Conservation (phyloP, 2,113 vertebrate species). For the Chaenogobius annularis region DNA sequence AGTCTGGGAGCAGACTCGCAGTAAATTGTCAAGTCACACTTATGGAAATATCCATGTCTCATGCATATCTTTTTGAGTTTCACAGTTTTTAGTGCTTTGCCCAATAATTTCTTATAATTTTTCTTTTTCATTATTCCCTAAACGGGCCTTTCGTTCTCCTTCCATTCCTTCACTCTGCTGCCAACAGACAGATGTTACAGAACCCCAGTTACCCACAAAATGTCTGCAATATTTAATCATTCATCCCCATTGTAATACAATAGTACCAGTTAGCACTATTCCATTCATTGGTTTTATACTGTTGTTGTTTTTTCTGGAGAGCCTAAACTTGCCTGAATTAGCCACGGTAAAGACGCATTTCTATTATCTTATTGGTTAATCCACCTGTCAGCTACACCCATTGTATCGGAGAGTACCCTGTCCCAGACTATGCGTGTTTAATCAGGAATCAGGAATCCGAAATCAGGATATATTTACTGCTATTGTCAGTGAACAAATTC, state of each 20-base stretch:
- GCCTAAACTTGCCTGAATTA: too few relatives aligned
- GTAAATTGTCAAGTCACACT: not conserved
- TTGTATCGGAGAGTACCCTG: not conserved
- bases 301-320: too few relatives aligned
- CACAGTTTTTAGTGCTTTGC: not conserved
- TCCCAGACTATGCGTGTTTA: not conserved
- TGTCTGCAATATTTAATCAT: not conserved
- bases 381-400: too few relatives aligned
- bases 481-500: too few relatives aligned
- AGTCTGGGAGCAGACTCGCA: not conserved
- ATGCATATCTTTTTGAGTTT: not conserved
- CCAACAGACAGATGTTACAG: not conserved
- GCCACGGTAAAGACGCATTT: too few relatives aligned
- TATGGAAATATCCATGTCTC: too few relatives aligned
- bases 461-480: too few relatives aligned
- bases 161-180: not conserved
- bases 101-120: not conserved
- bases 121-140: not conserved
- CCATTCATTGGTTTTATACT: too few relatives aligned
- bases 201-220: not conserved
- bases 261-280: not conserved
- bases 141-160: not conserved
- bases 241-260: not conserved
- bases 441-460: too few relatives aligned
- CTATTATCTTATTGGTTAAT: too few relatives aligned